Conservation (phyloP, 2,797 vertebrate genomes). For the Acanthornis magna region DNA sequence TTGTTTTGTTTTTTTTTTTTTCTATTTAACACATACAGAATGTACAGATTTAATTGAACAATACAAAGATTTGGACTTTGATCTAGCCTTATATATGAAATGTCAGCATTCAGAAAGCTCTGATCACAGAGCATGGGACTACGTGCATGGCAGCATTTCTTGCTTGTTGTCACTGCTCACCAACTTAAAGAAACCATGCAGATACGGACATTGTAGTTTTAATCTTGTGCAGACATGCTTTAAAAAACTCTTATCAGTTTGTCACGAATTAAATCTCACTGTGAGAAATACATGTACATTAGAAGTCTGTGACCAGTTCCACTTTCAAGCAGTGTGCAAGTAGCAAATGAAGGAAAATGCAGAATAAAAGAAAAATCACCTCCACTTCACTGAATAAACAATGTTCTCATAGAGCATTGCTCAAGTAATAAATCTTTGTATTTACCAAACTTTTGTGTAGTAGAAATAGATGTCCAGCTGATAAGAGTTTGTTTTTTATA, state of each 20-base stretch:
- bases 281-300: neutral
- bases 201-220: neutral
- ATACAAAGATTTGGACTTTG: neutral
- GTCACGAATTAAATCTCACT: neutral
- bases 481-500: conserved; percentile 6
- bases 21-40: neutral
- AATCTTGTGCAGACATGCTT: neutral
- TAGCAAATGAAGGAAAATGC: neutral
- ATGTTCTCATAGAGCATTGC: neutral
- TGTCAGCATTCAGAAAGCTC: neutral
- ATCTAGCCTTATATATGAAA: neutral
- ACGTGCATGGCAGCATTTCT: neutral
- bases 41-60: neutral
- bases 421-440: conserved; percentile 10
- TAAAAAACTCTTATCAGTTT: neutral
- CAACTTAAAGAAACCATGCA: neutral
- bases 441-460: conserved; percentile 12
- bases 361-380: conserved; percentile 27
- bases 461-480: conserved; percentile 19
- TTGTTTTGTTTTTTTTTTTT: no score
- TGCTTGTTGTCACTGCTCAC: neutral
- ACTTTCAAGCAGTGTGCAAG: neutral
- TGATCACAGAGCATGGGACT: neutral
- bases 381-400: neutral
- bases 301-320: neutral